Percentiles rank a stretch among this genome's conserved stretches.
Conservation (phyloP, 2,797 vertebrate species). For the Halcyon badia region DNA sequence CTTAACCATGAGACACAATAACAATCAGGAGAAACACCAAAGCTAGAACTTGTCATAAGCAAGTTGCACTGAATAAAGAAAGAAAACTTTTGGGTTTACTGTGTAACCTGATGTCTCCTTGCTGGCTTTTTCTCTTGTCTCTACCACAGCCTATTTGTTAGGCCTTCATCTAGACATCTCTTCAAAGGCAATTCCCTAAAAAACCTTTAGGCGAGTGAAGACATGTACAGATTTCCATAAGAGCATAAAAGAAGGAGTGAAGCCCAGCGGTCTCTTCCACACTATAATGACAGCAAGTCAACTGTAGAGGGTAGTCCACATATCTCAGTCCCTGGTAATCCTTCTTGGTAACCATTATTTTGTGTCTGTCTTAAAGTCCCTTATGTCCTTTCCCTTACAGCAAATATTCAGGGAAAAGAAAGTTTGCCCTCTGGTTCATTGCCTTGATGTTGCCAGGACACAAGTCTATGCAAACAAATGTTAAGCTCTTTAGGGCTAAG, state of each 20-base stretch:
- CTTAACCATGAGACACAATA: neutral
- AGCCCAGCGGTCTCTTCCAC: neutral
- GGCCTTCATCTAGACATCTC: neutral
- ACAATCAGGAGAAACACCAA: neutral
- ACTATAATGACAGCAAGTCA: neutral
- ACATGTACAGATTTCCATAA: neutral
- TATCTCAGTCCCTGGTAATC: neutral
- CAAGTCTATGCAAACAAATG: constrained; percentile 21
- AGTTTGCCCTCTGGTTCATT: constrained; percentile 9
- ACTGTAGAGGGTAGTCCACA: neutral
- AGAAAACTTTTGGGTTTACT: neutral
- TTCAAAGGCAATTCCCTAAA: neutral
- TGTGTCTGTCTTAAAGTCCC: neutral
- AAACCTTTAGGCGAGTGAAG: neutral
- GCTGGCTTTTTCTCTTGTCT: neutral
- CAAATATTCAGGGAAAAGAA: neutral
- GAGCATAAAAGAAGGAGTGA: neutral
- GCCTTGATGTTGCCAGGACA: constrained; percentile 40
- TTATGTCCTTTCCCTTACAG: neutral
- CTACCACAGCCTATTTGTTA: neutral
- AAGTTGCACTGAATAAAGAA: neutral
- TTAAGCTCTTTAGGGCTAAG: constrained; percentile 57
- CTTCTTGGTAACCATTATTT: neutral
- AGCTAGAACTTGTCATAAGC: neutral
- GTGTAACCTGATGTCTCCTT: neutral